Evolutionary conservation across 2,888 invertebrate species (phyloP), one percentile per base, ranked within the genome.

Genomic region (Heliconius charithonia): DNA sequence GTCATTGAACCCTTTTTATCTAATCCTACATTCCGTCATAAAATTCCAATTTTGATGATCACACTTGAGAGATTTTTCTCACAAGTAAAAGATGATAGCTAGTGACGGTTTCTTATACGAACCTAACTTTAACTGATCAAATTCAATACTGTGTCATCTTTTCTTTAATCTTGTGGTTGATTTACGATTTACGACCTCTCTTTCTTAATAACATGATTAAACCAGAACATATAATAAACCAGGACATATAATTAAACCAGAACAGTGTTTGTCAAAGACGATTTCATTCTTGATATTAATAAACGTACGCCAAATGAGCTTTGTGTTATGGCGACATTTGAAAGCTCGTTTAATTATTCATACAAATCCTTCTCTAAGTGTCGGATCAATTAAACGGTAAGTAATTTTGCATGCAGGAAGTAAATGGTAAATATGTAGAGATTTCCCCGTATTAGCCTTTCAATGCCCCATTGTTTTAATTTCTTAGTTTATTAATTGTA

Each of bases 191-290:
- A 59, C 72, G 29, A 67, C 63, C 63, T 78, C 80, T 73, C 75
- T 80, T 79, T 81, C 75, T 81, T 75, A 72, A 76, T 59, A 67
- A 75, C 75, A 69, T 81, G 76, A 77, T 76, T 75, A n/a, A n/a
- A n/a, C n/a, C n/a, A n/a, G n/a, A n/a, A n/a, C n/a, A n/a, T n/a
- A n/a, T n/a, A n/a, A n/a, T n/a, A n/a, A n/a, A n/a, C n/a, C n/a
- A n/a, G n/a, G n/a, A 76, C 78, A 66, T 80, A 81, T 79, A 80
- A 79, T 78, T 73, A 72, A 75, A 66, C 80, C 67, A 75, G 80
- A 75, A 66, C 77, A 63, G 65, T 79, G 72, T 79, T 59, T 72
- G 59, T 79, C 77, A 75, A 81, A 75, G 78, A 77, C 76, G 51
- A n/a, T 70, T 51, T 81, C 80, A 73, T 81, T 78, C 76, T 79